Conservation (phyloP, 2,113 vertebrate species). For the Coptodon bakossiorum region DNA sequence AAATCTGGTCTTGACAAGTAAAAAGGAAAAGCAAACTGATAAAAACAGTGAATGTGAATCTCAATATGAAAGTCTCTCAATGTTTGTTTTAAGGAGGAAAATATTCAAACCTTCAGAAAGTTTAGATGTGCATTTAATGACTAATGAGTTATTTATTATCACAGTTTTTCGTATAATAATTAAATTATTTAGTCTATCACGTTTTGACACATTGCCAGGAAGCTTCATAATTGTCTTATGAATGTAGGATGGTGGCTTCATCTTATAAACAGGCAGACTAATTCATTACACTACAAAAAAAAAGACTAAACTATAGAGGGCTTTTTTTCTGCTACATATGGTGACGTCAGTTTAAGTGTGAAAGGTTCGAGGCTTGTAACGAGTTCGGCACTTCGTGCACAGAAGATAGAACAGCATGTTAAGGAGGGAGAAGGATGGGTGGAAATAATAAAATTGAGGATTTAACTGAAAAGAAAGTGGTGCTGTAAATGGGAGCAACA, state of each 20-base stretch:
- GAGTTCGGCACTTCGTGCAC: neutral
- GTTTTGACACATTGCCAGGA: neutral
- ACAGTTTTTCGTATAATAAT: neutral
- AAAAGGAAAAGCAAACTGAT: neutral
- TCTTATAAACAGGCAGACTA: neutral
- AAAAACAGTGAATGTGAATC: neutral
- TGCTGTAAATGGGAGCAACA: neutral
- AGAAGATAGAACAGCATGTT: neutral
- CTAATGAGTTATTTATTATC: neutral
- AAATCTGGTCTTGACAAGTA: neutral
- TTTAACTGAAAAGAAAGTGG: neutral
- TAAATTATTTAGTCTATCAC: neutral
- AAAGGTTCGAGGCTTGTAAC: neutral
- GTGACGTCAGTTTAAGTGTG: neutral
- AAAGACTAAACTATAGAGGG: neutral
- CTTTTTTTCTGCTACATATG: accelerated
- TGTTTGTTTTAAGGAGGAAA: neutral
- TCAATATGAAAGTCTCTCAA: neutral
- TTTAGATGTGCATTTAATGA: neutral
- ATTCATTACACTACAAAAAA: neutral
- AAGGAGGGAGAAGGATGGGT: too few relatives aligned
- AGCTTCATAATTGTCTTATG: neutral
- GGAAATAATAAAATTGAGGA: neutral
- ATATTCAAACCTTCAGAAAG: neutral
- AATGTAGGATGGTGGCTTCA: neutral